phyloP scores from a whole-genome alignment of 2,113 vertebrate species.

The Acanthisitta chloris region DNA sequence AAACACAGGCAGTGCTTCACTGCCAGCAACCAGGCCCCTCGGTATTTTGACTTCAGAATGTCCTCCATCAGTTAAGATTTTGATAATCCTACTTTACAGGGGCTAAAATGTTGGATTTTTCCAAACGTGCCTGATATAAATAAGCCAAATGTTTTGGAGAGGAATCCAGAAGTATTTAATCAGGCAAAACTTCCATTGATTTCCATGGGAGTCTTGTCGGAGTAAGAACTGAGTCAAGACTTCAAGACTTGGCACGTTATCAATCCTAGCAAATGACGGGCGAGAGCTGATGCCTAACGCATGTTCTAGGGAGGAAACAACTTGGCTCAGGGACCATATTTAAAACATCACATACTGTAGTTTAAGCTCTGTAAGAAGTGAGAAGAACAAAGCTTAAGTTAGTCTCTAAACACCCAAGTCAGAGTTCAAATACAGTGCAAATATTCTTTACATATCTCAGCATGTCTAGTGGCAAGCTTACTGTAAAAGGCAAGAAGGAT shows the following conservation, averaged over 20 bases:
- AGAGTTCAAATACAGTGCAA: conserved; percentile 53
- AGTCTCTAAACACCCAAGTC: conserved; percentile 40
- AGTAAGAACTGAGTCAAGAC: conserved; percentile 50
- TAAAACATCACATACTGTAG: conserved; percentile 55
- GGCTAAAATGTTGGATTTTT: conserved; percentile 12
- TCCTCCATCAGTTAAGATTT: conserved; percentile 26
- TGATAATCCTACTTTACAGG: conserved; percentile 26
- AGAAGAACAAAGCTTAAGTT: conserved; percentile 59
- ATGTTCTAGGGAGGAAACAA: conserved; percentile 70
- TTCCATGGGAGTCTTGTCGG: conserved; percentile 40
- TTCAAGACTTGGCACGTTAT: conserved; percentile 65
- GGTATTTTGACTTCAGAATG: not conserved
- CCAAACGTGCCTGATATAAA: conserved; percentile 26
- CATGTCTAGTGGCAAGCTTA: not conserved
- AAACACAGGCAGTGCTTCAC: not conserved
- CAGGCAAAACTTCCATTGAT: conserved; percentile 56
- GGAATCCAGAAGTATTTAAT: conserved; percentile 60
- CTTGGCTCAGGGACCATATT: conserved; percentile 59
- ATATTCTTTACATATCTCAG: conserved; percentile 34
- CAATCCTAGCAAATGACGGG: conserved; percentile 60
- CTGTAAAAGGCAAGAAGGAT: not conserved
- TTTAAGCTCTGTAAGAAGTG: conserved; percentile 49
- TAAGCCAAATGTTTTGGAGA: conserved; percentile 19
- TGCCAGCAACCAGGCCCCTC: not conserved
- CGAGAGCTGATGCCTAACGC: conserved; percentile 64